Evolutionary conservation across 2,888 invertebrate species (phyloP).

Genomic region (Rhimphoctona megacephalus): DNA sequence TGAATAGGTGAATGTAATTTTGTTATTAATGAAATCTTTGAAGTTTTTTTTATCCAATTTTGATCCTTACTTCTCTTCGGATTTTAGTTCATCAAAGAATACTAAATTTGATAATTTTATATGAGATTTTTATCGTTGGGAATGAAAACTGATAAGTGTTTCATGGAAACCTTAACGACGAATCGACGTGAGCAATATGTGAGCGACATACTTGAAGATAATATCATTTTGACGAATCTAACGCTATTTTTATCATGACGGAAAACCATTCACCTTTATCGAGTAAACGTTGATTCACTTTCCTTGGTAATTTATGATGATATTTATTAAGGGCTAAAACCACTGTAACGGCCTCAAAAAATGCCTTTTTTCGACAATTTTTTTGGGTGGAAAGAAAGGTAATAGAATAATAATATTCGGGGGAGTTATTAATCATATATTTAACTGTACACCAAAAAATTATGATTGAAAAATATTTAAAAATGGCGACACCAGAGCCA

Average conservation of each 20-base stretch:
- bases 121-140: neutral
- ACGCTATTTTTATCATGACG: neutral
- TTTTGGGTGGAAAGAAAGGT: too few species aligned
- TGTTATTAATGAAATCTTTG: neutral
- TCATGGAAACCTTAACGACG: neutral
- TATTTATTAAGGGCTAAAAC: too few species aligned
- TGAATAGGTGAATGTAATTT: neutral
- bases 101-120: neutral
- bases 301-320: neutral
- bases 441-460: too few species aligned
- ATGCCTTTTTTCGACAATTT: too few species aligned
- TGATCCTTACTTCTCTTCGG: neutral
- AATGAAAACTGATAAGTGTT: neutral
- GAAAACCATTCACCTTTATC: neutral
- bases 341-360: too few species aligned
- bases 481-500: too few species aligned
- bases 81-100: neutral
- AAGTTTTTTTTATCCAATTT: neutral
- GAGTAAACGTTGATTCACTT: neutral
- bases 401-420: too few species aligned
- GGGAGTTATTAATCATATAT: too few species aligned
- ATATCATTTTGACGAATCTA: constrained; percentile 18
- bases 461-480: too few species aligned
- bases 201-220: neutral
- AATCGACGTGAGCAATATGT: constrained; percentile 1